Evolutionary conservation across 2,113 vertebrate species (phyloP).

Genomic region (Sialia sialis): DNA sequence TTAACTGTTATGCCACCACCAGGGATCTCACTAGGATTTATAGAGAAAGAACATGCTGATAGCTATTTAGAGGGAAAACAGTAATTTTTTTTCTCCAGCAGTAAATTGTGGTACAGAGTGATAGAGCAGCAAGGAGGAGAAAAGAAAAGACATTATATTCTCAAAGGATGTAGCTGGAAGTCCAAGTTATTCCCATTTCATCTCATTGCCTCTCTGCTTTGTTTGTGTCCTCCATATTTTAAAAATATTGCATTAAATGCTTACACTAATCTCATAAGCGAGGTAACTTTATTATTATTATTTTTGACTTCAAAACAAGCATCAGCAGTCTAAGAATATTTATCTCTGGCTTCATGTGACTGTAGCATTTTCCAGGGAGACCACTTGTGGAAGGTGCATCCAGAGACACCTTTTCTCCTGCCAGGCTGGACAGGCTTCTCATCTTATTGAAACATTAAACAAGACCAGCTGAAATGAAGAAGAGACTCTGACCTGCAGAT

Average conservation of each 20-base stretch:
- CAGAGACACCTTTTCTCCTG: background rate
- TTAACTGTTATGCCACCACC: slow-evolving; percentile 53
- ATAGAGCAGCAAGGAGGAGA: background rate
- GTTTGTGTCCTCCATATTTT: background rate
- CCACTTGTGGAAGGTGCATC: background rate
- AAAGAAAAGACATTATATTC: background rate
- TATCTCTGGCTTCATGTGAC: background rate
- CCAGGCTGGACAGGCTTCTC: background rate
- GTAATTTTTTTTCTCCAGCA: background rate
- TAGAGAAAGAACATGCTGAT: slow-evolving; percentile 42
- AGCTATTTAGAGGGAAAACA: slow-evolving; percentile 49
- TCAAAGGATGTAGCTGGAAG: background rate
- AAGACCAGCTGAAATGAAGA: background rate
- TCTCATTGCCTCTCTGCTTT: background rate
- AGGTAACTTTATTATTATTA: background rate
- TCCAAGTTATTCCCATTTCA: background rate
- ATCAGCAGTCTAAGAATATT: background rate
- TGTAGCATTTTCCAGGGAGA: background rate
- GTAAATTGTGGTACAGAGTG: slow-evolving; percentile 35
- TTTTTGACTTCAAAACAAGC: background rate
- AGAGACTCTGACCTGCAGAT: background rate
- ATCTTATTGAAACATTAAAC: background rate
- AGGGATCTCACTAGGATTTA: slow-evolving; percentile 57
- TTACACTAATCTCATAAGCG: background rate
- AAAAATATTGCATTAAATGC: background rate